Evolutionary conservation across 1,140 invertebrate genomes (phyloP).

Genomic region (Agraylea sexmaculata): DNA sequence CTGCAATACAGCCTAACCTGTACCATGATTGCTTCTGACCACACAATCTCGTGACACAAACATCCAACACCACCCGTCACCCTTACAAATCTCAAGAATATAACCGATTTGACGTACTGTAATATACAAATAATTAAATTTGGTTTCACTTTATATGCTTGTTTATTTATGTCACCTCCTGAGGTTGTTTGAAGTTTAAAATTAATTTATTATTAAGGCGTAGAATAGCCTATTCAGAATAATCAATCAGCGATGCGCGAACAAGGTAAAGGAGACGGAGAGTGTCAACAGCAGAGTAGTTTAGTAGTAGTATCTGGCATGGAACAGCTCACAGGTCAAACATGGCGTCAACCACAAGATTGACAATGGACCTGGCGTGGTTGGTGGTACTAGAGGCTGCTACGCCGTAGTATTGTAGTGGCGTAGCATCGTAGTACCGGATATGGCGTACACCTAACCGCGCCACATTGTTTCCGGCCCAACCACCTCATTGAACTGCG

Average conservation of each 20-base stretch:
- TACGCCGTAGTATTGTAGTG: slow-evolving; percentile 6
- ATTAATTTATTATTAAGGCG: not conserved
- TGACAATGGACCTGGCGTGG: no score
- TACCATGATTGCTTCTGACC: slow-evolving; percentile 22
- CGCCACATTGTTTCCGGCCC: no score
- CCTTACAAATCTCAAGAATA: slow-evolving; percentile 1
- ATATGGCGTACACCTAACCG: no score
- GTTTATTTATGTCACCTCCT: not conserved
- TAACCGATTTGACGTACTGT: slow-evolving; percentile 2
- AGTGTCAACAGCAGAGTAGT: slow-evolving; percentile 14
- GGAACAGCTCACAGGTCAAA: not conserved
- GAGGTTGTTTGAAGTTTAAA: slow-evolving; percentile 1
- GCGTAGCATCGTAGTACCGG: not conserved
- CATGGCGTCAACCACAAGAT: slow-evolving; percentile 11
- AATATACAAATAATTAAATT: slow-evolving; percentile 1
- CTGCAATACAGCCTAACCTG: no score
- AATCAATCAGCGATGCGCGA: not conserved
- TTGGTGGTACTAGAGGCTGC: slow-evolving; percentile 5
- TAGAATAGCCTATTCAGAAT: not conserved
- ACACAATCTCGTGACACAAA: slow-evolving; percentile 16
- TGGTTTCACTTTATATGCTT: slow-evolving; percentile 4
- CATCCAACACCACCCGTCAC: slow-evolving; percentile 5
- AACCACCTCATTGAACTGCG: no score
- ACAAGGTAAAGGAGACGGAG: not conserved
- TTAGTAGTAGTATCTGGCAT: slow-evolving; percentile 7